Evolutionary conservation across 2,888 invertebrate species (phyloP).

Genomic region (Drosophila bunnanda): DNA sequence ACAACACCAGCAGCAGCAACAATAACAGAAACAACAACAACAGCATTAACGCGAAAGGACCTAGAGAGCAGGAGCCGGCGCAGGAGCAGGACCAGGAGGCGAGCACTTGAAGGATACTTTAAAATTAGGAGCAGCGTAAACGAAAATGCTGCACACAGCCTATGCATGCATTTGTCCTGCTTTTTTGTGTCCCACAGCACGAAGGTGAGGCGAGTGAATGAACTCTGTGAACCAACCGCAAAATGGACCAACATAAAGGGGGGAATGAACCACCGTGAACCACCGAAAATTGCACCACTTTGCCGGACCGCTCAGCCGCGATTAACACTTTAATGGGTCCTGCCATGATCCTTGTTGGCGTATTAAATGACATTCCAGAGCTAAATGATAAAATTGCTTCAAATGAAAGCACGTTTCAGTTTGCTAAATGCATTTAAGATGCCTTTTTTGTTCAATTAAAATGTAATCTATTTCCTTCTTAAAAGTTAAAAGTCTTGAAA

Average conservation of each 20-base stretch:
- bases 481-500: neutral
- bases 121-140: slow-evolving; percentile 66
- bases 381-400: neutral
- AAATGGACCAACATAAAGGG: slow-evolving; percentile 32
- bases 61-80: neutral
- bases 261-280: slow-evolving; percentile 6
- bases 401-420: neutral
- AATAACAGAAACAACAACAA: slow-evolving; percentile 43
- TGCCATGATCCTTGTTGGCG: neutral
- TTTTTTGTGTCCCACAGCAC: slow-evolving; percentile 33
- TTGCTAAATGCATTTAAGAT: neutral
- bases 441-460: neutral
- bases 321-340: slow-evolving; percentile 15
- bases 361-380: neutral
- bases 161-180: slow-evolving; percentile 46
- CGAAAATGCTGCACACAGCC: slow-evolving; percentile 63
- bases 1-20: slow-evolving; percentile 33
- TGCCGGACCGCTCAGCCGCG: slow-evolving; percentile 5
- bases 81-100: neutral
- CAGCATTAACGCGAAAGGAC: slow-evolving; percentile 19
- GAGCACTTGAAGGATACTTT: slow-evolving; percentile 69
- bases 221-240: slow-evolving; percentile 34
- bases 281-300: slow-evolving; percentile 31
- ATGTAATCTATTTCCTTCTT: neutral
- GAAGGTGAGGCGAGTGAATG: slow-evolving; percentile 40